Percentiles rank a stretch among this genome's conserved stretches.
phyloP scores from a whole-genome alignment of 2,888 invertebrate genomes.

The Amaurobius ferox region DNA sequence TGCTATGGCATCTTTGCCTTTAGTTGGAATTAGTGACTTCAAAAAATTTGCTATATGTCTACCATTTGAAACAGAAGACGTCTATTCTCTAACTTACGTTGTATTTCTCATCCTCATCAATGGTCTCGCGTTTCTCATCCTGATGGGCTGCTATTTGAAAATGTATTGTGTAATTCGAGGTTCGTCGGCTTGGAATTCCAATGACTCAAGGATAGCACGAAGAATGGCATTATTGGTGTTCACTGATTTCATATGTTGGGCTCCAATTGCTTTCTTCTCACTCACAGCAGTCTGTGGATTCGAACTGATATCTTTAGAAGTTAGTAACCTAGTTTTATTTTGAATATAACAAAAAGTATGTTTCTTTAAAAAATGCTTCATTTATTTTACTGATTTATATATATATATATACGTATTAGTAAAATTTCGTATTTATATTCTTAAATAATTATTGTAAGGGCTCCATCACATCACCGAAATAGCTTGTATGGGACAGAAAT shows the following conservation, averaged over 20 bases:
- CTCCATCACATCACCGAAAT: too few species aligned
- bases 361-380: too few species aligned
- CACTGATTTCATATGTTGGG: constrained; percentile 98
- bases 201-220: constrained; percentile 96
- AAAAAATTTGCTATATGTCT: constrained; percentile 97
- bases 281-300: constrained; percentile 94
- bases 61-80: constrained; percentile 91
- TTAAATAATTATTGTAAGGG: too few species aligned
- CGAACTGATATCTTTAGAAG: constrained; percentile 91
- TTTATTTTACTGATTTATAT: too few species aligned
- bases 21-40: constrained; percentile 95
- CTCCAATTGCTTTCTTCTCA: constrained; percentile 96
- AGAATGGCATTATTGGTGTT: constrained; percentile 97
- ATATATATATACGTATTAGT: too few species aligned
- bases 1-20: constrained; percentile 90
- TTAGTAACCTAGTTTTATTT: constrained; percentile 19
- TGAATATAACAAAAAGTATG: too few species aligned
- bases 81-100: constrained; percentile 90
- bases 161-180: constrained; percentile 98
- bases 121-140: constrained; percentile 93
- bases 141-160: constrained; percentile 96
- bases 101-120: constrained; percentile 93
- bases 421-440: too few species aligned
- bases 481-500: too few species aligned
- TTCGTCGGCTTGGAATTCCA: constrained; percentile 91